These are phyloP conservation scores for Catocala nupta DNA, from an alignment of 2,888 invertebrate genomes.

Conservation along the genomic window DNA sequence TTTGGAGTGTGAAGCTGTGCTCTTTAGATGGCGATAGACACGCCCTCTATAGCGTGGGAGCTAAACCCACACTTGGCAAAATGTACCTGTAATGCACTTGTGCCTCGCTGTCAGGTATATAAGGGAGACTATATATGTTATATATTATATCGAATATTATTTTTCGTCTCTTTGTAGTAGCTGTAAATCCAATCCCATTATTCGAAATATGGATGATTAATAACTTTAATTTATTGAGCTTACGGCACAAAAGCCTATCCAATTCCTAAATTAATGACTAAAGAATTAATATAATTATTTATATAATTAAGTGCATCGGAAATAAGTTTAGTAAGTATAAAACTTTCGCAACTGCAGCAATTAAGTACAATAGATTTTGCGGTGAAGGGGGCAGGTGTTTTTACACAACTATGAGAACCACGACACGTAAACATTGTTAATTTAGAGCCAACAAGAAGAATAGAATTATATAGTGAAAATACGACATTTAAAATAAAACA, in stretches of 20 bases:
- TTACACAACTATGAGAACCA: conserved; percentile 20
- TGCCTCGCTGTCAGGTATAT: no score
- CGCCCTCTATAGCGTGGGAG: no score
- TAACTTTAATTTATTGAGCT: neutral
- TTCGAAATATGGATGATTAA: neutral
- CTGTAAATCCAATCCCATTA: neutral
- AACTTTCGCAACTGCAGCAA: conserved; percentile 29
- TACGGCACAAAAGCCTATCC: neutral
- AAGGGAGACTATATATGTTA: no score
- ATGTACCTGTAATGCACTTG: no score
- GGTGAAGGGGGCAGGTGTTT: conserved; percentile 35
- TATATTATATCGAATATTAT: no score
- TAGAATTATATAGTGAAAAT: no score
- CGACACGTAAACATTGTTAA: conserved; percentile 24
- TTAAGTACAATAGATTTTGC: conserved; percentile 33
- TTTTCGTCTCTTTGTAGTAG: no score
- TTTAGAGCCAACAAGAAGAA: conserved; percentile 12
- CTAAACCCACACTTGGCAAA: no score
- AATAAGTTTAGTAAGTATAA: conserved; percentile 1
- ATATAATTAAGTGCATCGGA: neutral
- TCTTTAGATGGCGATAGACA: no score
- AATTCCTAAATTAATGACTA: neutral
- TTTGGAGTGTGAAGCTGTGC: no score
- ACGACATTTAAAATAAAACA: no score
- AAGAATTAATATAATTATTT: neutral